Percentiles rank a stretch among this genome's conserved stretches.
These are phyloP conservation scores for Cordilura impudica DNA, from an alignment of 2,888 invertebrate species.

Conservation along the genomic window DNA sequence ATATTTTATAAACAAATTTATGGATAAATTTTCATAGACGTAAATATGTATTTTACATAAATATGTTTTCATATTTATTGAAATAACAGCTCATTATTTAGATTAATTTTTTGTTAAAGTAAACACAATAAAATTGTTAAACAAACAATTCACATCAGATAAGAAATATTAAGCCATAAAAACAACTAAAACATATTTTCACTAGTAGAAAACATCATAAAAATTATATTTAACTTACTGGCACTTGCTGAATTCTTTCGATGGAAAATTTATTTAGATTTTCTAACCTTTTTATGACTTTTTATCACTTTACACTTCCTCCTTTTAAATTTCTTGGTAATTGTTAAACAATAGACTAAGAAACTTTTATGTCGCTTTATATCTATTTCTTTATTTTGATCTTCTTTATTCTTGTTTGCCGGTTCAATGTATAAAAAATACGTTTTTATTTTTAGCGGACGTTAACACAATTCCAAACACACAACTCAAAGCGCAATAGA, in stretches of 20 bases:
- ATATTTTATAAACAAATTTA: too few species aligned
- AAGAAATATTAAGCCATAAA: too few species aligned
- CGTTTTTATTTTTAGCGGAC: not conserved
- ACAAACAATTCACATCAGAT: too few species aligned
- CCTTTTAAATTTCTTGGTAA: not conserved
- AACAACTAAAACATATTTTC: too few species aligned
- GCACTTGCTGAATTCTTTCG: not conserved
- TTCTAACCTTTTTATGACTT: not conserved
- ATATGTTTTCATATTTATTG: too few species aligned
- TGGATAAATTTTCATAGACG: too few species aligned
- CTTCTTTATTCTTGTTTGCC: conserved; percentile 26
- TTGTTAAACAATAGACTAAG: not conserved
- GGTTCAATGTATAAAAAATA: conserved; percentile 25
- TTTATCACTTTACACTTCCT: not conserved
- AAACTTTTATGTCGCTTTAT: not conserved
- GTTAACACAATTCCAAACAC: not conserved
- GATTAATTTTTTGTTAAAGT: too few species aligned
- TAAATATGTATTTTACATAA: too few species aligned
- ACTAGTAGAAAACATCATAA: too few species aligned
- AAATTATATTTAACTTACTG: not conserved
- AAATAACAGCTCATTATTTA: too few species aligned
- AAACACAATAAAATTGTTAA: too few species aligned
- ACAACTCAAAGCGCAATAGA: not conserved
- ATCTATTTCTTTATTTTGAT: not conserved
- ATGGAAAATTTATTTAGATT: not conserved